Base-by-base conservation (phyloP, 92 coral and sea anemone species). In the Metridium senile region DNA sequence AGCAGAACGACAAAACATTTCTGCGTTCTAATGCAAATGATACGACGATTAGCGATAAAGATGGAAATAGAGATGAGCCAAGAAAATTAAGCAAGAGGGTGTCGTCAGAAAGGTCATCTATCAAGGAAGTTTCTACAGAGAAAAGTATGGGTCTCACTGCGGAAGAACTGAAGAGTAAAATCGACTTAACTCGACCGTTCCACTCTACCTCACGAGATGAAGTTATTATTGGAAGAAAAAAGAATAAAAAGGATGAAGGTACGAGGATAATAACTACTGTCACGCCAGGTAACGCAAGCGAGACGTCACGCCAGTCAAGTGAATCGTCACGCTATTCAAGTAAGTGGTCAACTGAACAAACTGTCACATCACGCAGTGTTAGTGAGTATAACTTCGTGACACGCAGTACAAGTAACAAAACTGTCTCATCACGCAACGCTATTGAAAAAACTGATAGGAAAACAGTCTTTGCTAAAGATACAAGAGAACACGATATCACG, bases 141-240 rank as follows among this genome's bases (percentile, higher is more conserved):
- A 56, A 11, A 9, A n/a, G 23, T 1, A n/a, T 66, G 1, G 47
- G 71, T 21, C 49, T 31, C 3, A 66, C 46, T 11, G 22, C 51
- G 9, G 66, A 72, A 25, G 49, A 29, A 56, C 28, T 29, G 34
- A 43, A 31, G 16, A 31, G 53, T n/a, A 49, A 20, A 23, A 19
- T 72, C 21, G 76, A 54, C 26, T 34, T 72, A 32, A 18, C 26
- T 22, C 47, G 49, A 52, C 76, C 76, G 1, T 39, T 56, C 13
- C 26, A 35, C 57, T 22, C 76, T 9, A 52, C 23, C 26, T 20
- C 26, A 7, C 63, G 65, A 46, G 66, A 53, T 49, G 74, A 70
- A 20, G 30, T 72, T 1, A 72, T 72, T 8, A 52, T 52, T 32
- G 76, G 76, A 29, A 30, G 65, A 30, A 54, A 58, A 54, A 72